A percentile compares a stretch with the other conserved stretches of the same genome.
Evolutionary conservation across 1,140 invertebrate genomes (phyloP).

Genomic region (Acyrthosiphon pisum): DNA sequence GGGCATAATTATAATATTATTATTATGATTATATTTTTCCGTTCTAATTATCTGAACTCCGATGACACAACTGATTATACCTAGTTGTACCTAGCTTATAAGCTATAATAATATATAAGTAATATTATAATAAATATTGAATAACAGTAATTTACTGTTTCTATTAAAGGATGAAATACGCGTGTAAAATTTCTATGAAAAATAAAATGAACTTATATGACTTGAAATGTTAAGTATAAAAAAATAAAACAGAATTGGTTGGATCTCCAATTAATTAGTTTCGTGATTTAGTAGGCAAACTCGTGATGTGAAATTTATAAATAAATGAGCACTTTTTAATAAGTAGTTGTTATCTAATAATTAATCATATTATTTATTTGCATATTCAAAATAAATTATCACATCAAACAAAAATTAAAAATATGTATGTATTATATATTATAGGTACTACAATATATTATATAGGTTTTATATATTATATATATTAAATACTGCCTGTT

Average conservation of each 20-base stretch:
- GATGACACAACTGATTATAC: not conserved
- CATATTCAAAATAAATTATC: not conserved
- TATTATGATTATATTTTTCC: not conserved
- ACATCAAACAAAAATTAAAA: not conserved
- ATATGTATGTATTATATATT: not conserved
- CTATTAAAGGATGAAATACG: not conserved
- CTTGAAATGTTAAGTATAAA: not conserved
- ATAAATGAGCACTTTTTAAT: not conserved
- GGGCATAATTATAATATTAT: not conserved
- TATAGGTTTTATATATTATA: not conserved
- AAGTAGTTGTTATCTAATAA: not conserved
- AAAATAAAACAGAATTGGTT: not conserved
- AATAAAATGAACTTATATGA: not conserved
- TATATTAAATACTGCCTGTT: not conserved
- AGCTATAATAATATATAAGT: too few species aligned
- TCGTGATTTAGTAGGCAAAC: not conserved
- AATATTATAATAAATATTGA: not conserved
- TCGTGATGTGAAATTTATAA: not conserved
- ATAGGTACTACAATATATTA: not conserved
- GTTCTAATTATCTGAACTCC: not conserved
- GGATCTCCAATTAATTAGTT: not conserved
- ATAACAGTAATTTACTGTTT: not conserved
- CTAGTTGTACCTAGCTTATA: not conserved
- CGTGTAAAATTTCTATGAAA: not conserved
- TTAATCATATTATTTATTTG: not conserved